These are phyloP conservation scores for Yponomeuta evonymella DNA, from an alignment of 2,888 invertebrate species.

Conservation along the genomic window DNA sequence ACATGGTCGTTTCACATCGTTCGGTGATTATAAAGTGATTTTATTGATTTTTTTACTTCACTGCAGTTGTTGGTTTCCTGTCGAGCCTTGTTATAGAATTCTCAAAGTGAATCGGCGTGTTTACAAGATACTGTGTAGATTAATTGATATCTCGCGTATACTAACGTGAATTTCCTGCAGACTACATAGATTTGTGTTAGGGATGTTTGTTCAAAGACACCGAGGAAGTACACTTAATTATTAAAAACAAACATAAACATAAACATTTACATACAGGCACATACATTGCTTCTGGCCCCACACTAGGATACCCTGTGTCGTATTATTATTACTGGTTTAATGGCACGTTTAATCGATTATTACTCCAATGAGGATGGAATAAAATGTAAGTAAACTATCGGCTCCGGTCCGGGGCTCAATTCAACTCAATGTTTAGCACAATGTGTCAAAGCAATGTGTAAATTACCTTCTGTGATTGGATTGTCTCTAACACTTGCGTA, in stretches of 20 bases:
- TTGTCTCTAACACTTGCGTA: too few species aligned
- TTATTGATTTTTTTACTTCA: slow-evolving; percentile 3
- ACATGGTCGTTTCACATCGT: slow-evolving; percentile 1
- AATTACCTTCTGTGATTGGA: too few species aligned
- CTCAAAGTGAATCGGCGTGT: too few species aligned
- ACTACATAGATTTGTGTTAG: background rate
- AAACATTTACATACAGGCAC: too few species aligned
- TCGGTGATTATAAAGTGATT: slow-evolving; percentile 2
- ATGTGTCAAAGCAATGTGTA: too few species aligned
- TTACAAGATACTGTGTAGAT: too few species aligned
- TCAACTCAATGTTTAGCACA: too few species aligned
- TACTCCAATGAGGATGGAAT: background rate
- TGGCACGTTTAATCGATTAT: background rate
- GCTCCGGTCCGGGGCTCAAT: background rate
- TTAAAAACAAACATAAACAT: too few species aligned
- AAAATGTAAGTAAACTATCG: background rate
- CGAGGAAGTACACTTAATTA: background rate
- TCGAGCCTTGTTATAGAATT: background rate
- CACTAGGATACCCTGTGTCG: too few species aligned
- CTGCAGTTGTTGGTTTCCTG: background rate
- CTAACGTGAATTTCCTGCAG: background rate
- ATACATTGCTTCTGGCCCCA: too few species aligned
- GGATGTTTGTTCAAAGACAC: background rate
- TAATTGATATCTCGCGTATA: too few species aligned
- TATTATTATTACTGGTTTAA: background rate